Base-by-base conservation (phyloP, 2,888 invertebrate species). In the Sympetrum striolatum region DNA sequence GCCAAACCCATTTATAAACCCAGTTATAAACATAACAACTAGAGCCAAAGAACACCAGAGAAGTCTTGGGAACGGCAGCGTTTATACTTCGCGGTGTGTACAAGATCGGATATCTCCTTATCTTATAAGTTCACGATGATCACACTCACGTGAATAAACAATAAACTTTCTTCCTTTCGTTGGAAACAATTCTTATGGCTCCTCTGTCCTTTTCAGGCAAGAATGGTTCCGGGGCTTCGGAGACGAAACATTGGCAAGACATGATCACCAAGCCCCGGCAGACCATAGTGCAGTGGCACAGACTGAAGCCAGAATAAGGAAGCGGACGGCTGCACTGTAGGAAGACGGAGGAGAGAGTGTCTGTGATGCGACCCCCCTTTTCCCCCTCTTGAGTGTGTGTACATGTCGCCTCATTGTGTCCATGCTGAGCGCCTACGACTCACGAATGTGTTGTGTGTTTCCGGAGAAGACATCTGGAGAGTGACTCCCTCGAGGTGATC, bases 231-330 rank as follows among this genome's bases (percentile, higher is more conserved):
- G 99, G 99, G 0, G 98, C 98, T 31, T 97, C 98, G 91, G 99
- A 99, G 94, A 98, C 98, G 64, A 98, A 98, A 93, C 99, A 99
- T 94, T 99, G 99, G 99, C 98, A 98, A 93, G 99, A 99, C 93
- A 99, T 99, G 99, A 98, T 99, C 92, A 98, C 98, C 91, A 99
- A 99, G 94, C 98, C 98, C 37, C 95, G 98, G 92, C 98, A 99
- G 95, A 98, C 98, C 92, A 98, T 98, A 93, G 97, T 98, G 90
- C 98, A 98, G 94, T 99, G 99, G 99, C 99, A 99, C 95, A 97
- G 98, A 94, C 96, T 99, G 93, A 99, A 99, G 94, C 98, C 98
- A 44, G 98, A 98, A 94, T 98, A 97, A 96, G 86, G 22, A 82
- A n/a, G 82, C 25, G 58, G 82, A 86, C 37, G 86, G 58, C 86